These are phyloP conservation scores for Micromys minutus DNA, from an alignment of 2,113 vertebrate species.

Conservation along the genomic window DNA sequence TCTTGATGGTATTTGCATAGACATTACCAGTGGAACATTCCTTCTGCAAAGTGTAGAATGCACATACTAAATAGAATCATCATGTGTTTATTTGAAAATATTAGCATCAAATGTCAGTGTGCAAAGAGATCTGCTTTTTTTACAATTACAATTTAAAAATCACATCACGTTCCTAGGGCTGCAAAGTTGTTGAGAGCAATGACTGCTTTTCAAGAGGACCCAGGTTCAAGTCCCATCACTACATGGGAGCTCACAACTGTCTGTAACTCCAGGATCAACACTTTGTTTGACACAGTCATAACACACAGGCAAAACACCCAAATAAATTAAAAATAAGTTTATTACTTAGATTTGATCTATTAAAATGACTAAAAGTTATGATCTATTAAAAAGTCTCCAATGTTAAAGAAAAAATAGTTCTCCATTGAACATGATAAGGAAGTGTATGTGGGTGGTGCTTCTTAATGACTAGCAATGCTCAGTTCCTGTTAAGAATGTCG, in stretches of 20 bases:
- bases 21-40: not conserved
- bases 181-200: too few species aligned
- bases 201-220: too few species aligned
- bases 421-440: constrained; percentile 13
- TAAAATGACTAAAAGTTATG: constrained; percentile 14
- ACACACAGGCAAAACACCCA: too few species aligned
- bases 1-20: not conserved
- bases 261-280: too few species aligned
- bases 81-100: constrained; percentile 36
- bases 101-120: not conserved
- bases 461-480: not conserved
- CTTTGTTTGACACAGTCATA: too few species aligned
- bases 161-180: not conserved
- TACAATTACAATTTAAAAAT: constrained; percentile 3
- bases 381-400: not conserved
- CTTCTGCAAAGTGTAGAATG: not conserved
- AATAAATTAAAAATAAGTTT: not conserved
- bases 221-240: too few species aligned
- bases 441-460: not conserved
- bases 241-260: too few species aligned
- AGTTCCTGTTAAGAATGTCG: constrained; percentile 13
- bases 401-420: not conserved
- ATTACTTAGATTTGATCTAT: not conserved
- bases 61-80: not conserved
- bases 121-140: not conserved